Base-by-base conservation (phyloP, 2,113 vertebrate genomes). In the Jaculus jaculus region DNA sequence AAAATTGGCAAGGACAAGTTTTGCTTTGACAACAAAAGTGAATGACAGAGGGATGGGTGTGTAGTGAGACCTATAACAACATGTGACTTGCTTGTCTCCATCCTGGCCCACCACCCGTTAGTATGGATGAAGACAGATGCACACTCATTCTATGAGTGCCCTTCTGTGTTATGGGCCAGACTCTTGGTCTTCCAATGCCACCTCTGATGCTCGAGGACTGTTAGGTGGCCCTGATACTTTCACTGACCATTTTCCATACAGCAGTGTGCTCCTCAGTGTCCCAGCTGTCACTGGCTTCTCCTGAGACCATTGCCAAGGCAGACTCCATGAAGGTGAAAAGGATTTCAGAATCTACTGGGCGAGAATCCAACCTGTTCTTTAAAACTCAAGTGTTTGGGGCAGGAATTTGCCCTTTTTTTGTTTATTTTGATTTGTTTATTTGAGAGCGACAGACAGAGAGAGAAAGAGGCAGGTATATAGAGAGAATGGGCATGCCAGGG, bases 311-410 rank as follows among this genome's bases (percentile, higher is more conserved):
- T 58, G 81, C 42, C 78, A 88, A 80, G 66, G 16, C 21, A 71
- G 81, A 42, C 47, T 92, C 95, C 94, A 84, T 84, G 71, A 92
- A 93, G 58, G 58, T 16, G 34, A 74, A 58, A 86, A 85, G 34
- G 20, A 63, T 65, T 96, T 93, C 47, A 95, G 83, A 78, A 58
- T 91, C 23, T 37, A 61, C 34, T 28, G 23, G 58, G 24, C 82
- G 28, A 69, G 34, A 87, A 83, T 71, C 21, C 6, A 61, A 28
- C 28, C 69, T 18, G 28, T 61, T 90, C 61, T 83, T 94, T 34
- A 92, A 87, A 68, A 72, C 66, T 66, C 5, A 39, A 84, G 84
- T 37, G 21, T 65, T 88, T 58, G 15, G 93, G 73, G n/a, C 24
- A 84, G 68, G 74, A 61, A 20, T 61, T 24, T 71, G 34, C 17